phyloP scores from a whole-genome alignment of 1,140 invertebrate genomes.

The Spodoptera litura region DNA sequence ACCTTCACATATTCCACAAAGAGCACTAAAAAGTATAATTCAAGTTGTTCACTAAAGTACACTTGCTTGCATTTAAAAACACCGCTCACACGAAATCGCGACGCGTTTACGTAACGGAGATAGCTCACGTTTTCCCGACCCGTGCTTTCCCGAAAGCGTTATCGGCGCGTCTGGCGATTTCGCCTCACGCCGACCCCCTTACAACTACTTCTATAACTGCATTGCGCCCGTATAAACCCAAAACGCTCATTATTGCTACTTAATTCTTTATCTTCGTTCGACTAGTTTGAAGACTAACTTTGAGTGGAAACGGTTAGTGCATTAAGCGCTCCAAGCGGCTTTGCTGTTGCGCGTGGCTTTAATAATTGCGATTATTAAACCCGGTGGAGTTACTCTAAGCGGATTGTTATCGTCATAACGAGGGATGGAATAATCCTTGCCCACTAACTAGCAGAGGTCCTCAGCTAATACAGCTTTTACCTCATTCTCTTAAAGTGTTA shows the following conservation, averaged over 20 bases:
- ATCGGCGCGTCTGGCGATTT: conserved; percentile 68
- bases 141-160: conserved; percentile 70
- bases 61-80: conserved; percentile 39
- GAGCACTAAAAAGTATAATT: conserved; percentile 38
- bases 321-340: conserved; percentile 19
- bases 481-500: neutral
- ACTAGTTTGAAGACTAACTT: conserved; percentile 17
- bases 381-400: conserved; percentile 12
- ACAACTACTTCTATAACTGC: conserved; percentile 67
- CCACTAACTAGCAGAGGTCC: neutral
- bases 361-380: conserved; percentile 20
- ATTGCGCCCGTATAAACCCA: conserved; percentile 68
- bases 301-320: neutral
- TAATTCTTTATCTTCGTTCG: conserved; percentile 42
- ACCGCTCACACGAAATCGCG: conserved; percentile 43
- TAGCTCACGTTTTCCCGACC: conserved; percentile 32
- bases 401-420: conserved; percentile 23
- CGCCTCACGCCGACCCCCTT: conserved; percentile 54
- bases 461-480: neutral
- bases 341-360: neutral
- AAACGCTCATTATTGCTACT: conserved; percentile 46
- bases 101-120: conserved; percentile 57
- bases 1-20: conserved; percentile 52
- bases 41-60: conserved; percentile 48
- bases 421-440: conserved; percentile 15